Evolutionary conservation across 2,113 vertebrate species (phyloP).

Genomic region (Eretmodus cyanostictus): DNA sequence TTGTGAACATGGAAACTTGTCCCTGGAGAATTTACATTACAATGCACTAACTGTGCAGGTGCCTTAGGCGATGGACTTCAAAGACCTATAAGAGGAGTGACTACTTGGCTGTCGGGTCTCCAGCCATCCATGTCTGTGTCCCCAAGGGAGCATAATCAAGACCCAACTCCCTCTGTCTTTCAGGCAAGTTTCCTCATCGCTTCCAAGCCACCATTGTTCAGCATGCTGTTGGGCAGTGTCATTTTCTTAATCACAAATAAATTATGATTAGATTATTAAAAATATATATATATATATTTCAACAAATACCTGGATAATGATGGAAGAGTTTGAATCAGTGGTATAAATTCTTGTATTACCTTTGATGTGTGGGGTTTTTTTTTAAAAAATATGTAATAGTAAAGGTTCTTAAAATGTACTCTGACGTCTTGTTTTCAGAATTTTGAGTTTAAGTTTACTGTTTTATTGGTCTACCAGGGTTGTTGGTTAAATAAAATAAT

Average conservation of each 20-base stretch:
- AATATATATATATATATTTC: rapidly evolving
- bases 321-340: neutral
- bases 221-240: neutral
- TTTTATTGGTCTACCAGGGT: neutral
- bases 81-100: neutral
- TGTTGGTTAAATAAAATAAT: neutral
- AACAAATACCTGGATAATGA: neutral
- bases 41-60: neutral
- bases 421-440: neutral
- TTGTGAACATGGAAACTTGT: neutral
- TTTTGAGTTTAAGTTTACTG: neutral
- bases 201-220: neutral
- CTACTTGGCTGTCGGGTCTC: neutral
- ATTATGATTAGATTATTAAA: neutral
- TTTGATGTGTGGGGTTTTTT: rapidly evolving
- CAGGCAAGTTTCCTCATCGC: neutral
- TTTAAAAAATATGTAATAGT: neutral
- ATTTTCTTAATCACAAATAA: neutral
- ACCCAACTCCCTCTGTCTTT: neutral
- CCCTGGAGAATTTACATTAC: neutral
- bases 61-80: neutral
- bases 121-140: neutral
- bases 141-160: neutral
- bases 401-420: neutral
- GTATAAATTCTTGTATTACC: neutral